Conservation (phyloP, 2,888 invertebrate species). For the Synergus japonicus region DNA sequence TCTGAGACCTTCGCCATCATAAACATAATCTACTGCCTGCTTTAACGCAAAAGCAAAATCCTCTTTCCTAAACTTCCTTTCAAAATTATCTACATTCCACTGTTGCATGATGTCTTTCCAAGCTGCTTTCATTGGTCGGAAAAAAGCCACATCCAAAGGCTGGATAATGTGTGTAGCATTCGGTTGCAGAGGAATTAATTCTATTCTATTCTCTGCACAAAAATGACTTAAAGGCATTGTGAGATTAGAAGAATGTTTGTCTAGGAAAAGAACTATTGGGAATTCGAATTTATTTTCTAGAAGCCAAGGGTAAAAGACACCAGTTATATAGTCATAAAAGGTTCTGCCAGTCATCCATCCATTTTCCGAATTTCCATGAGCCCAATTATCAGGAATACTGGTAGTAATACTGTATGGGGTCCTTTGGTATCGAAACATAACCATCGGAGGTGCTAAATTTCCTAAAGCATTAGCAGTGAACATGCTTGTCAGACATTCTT, state of each 20-base stretch:
- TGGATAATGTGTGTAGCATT: slow-evolving; percentile 74
- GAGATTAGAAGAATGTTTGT: slow-evolving; percentile 73
- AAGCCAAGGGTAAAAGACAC: slow-evolving; percentile 73
- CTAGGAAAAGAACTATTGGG: slow-evolving; percentile 73
- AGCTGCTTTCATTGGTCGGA: slow-evolving; percentile 65
- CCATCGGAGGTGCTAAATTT: slow-evolving; percentile 60
- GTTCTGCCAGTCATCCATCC: slow-evolving; percentile 76
- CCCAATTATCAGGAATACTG: slow-evolving; percentile 69
- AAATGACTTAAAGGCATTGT: slow-evolving; percentile 71
- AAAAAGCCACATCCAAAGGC: slow-evolving; percentile 72
- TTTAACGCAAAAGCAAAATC: slow-evolving; percentile 42
- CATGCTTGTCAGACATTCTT: slow-evolving; percentile 61
- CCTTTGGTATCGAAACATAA: slow-evolving; percentile 66
- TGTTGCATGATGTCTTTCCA: slow-evolving; percentile 61
- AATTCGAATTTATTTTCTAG: slow-evolving; percentile 64
- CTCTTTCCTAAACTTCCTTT: slow-evolving; percentile 43
- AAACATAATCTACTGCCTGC: slow-evolving; percentile 35
- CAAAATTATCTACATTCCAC: slow-evolving; percentile 48
- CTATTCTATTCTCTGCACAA: slow-evolving; percentile 70
- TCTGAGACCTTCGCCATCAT: slow-evolving; percentile 29
- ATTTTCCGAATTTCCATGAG: slow-evolving; percentile 72
- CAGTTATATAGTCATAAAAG: slow-evolving; percentile 73
- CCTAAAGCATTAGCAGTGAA: slow-evolving; percentile 58
- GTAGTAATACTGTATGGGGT: slow-evolving; percentile 60
- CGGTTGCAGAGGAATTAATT: slow-evolving; percentile 68